phyloP scores from a whole-genome alignment of 2,113 vertebrate species.

The Tychaedon coryphoeus region DNA sequence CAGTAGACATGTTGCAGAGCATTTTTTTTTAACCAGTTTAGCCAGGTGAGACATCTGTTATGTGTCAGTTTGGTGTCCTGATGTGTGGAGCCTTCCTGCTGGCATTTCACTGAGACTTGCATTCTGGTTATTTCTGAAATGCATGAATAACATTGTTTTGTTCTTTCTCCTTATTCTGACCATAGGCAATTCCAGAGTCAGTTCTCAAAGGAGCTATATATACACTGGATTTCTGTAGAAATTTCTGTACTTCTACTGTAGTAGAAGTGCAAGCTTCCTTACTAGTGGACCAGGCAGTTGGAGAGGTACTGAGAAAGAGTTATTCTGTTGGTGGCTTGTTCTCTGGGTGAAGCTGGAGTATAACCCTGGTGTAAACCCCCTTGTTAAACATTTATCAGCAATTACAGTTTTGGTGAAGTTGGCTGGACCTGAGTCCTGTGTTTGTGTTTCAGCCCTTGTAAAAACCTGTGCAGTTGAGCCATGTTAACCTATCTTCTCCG shows the following conservation, averaged over 20 bases:
- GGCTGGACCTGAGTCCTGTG: not conserved
- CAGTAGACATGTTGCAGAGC: not conserved
- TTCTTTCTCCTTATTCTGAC: not conserved
- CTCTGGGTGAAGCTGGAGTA: not conserved
- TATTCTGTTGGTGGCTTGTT: not conserved
- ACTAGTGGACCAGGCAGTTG: not conserved
- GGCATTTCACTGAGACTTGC: not conserved
- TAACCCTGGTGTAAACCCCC: not conserved
- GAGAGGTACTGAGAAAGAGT: not conserved
- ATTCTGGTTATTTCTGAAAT: not conserved
- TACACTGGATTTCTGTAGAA: not conserved
- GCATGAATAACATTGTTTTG: not conserved
- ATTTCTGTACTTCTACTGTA: too few relatives aligned
- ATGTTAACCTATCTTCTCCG: not conserved
- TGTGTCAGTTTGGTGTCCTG: not conserved
- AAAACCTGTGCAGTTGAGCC: not conserved
- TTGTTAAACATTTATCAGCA: not conserved
- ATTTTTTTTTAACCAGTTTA: not conserved
- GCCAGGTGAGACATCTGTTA: not conserved
- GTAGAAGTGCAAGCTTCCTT: not conserved
- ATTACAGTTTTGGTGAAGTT: not conserved
- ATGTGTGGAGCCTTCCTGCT: not conserved
- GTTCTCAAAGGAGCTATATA: not conserved
- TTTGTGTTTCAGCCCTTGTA: not conserved
- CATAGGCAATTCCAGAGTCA: accelerated